A percentile compares a stretch with the other conserved stretches of the same genome.
Evolutionary conservation across 2,888 invertebrate genomes (phyloP).

Genomic region (Coecobrya sp.): DNA sequence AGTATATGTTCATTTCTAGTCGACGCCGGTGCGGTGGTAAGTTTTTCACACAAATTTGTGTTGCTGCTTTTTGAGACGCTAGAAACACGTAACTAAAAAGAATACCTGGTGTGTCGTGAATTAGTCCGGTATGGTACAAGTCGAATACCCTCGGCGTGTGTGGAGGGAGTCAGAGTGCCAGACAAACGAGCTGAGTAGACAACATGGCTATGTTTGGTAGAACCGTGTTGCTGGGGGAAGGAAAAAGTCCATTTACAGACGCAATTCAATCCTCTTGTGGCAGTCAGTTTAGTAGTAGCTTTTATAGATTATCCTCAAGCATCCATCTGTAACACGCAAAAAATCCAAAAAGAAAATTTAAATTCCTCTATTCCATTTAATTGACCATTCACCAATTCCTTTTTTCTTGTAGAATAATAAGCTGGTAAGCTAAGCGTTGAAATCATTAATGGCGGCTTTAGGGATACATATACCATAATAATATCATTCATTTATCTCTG

Average conservation of each 20-base stretch:
- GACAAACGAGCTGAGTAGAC: conserved; percentile 8
- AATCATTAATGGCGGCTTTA: too few species aligned
- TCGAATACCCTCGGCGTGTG: background rate
- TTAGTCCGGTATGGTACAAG: conserved; percentile 37
- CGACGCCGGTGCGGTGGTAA: background rate
- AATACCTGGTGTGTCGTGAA: conserved; percentile 72
- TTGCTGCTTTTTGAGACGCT: background rate
- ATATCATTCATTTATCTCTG: too few species aligned
- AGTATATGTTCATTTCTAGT: conserved; percentile 31
- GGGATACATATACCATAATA: too few species aligned
- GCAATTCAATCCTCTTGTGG: conserved; percentile 20
- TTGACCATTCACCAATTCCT: conserved; percentile 32
- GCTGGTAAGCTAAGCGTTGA: background rate
- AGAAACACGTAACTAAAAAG: conserved; percentile 23
- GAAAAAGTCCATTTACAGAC: background rate
- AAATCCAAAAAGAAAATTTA: conserved; percentile 17
- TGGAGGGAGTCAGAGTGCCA: background rate
- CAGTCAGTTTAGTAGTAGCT: background rate
- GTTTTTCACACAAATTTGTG: conserved; percentile 9
- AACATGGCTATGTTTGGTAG: background rate
- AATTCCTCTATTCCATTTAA: conserved; percentile 27
- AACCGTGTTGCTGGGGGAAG: background rate
- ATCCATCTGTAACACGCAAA: conserved; percentile 32
- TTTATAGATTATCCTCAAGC: background rate
- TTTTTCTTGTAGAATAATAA: background rate